Base-by-base conservation (phyloP, 2,888 invertebrate species). In the Rhingia campestris region DNA sequence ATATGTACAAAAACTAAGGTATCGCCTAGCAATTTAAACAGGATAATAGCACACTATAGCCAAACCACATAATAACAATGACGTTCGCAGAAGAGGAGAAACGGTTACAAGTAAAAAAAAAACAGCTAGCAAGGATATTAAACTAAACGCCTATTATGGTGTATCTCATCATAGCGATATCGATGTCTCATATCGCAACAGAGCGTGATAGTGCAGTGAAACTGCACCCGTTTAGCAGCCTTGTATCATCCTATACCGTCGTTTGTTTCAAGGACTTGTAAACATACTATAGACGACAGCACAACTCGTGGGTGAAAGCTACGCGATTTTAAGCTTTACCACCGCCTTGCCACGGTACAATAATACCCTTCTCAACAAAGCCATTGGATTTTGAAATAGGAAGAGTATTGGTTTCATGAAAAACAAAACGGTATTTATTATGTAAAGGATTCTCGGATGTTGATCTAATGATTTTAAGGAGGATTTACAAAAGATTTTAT, bases 21-120 rank as follows among this genome's bases (percentile, higher is more conserved):
- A 64, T 75, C 74, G 58, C 66, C 66, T 66, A 4, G 41, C 58
- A 66, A 58, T 66, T 58, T 58, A 58, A 49, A 49, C 33, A 58
- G 47, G 63, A 56, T 49, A 66, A 72, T 61, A 45, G 39, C 37
- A 63, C 45, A 59, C 49, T 47, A 22, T 43, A 59, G 66, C 66
- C 41, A 41, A 59, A 75, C 66, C 41, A 41, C 58, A 59, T 43
- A 67, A 43, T 14, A 51, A 66, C 41, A 53, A 59, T 10, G 14
- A 45, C 35, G 14, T 22, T 4, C n/a, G 47, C 45, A 45, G 12
- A 45, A 45, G 45, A 45, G 22, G 45, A 22, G 33, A 6, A 30
- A n/a, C 6, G 9, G 10, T 30, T 30, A 51, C 6, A 47, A n/a
- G 33, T 4, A 35, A 33, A 6, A 56, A 45, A 39, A 66, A 30